phyloP scores from a whole-genome alignment of 92 coral and sea anemone species.

The Pocillopora meandrina region DNA sequence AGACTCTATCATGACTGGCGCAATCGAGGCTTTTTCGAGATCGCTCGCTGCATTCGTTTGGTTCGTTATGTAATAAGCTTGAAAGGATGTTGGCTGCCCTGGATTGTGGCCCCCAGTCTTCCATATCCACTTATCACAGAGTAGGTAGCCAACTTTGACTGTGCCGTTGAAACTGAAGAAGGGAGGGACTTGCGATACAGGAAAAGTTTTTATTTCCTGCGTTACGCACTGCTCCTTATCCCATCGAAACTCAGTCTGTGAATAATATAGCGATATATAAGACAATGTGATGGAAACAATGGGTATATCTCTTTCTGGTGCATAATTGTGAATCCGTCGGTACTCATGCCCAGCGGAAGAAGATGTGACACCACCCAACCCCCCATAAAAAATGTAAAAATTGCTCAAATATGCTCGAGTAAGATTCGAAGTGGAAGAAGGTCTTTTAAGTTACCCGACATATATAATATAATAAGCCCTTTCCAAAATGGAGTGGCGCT shows the following conservation, averaged over 20 bases:
- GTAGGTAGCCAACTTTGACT: constrained; percentile 34
- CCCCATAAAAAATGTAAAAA: too few relatives aligned
- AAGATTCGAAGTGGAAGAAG: too few relatives aligned
- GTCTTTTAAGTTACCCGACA: too few relatives aligned
- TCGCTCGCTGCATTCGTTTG: constrained; percentile 24
- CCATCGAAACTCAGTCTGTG: constrained; percentile 40
- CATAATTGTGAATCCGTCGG: too few relatives aligned
- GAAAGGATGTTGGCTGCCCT: constrained; percentile 16
- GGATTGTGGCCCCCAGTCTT: constrained; percentile 51
- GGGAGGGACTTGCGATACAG: constrained; percentile 38
- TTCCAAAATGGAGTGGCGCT: too few relatives aligned
- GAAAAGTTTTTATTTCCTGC: constrained; percentile 14
- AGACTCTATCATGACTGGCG: constrained; percentile 5
- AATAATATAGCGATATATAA: not conserved
- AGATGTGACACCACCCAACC: too few relatives aligned
- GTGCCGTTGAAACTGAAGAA: constrained; percentile 59
- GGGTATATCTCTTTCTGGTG: too few relatives aligned
- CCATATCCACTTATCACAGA: constrained; percentile 76
- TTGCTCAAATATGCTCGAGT: too few relatives aligned
- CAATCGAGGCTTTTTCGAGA: not conserved
- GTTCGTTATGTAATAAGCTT: constrained; percentile 13
- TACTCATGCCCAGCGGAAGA: too few relatives aligned
- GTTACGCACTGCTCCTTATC: constrained; percentile 13
- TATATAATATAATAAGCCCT: too few relatives aligned
- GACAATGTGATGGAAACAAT: too few relatives aligned